Conservation (phyloP, 2,888 invertebrate species). For the Seira sanloemensis region DNA sequence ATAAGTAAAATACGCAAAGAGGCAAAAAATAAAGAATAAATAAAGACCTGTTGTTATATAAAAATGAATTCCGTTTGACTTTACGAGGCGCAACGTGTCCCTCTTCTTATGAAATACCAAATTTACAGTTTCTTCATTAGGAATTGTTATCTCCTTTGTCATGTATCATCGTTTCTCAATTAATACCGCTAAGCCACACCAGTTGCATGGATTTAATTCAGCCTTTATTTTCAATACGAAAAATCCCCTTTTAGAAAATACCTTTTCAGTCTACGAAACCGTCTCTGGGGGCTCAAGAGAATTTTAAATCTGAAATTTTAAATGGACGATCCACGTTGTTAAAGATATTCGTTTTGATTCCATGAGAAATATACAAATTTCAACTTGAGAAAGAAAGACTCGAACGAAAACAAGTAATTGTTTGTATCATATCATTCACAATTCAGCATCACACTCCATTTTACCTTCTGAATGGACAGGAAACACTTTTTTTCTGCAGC, state of each 20-base stretch:
- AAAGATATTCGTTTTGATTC: no score
- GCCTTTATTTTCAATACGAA: conserved; percentile 40
- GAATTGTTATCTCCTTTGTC: background rate
- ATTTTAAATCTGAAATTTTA: no score
- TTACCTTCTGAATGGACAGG: conserved; percentile 36
- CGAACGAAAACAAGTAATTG: conserved; percentile 29
- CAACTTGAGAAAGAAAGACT: conserved; percentile 50
- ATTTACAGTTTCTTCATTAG: background rate
- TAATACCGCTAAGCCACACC: conserved; percentile 33
- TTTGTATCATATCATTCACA: conserved; percentile 7
- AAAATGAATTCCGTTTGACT: no score
- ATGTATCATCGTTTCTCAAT: background rate
- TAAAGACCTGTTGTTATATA: no score
- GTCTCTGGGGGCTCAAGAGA: no score
- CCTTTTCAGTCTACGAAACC: no score
- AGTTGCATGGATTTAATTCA: conserved; percentile 50
- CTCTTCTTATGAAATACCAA: no score
- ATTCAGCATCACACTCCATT: conserved; percentile 30
- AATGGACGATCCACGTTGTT: no score
- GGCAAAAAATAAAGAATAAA: no score
- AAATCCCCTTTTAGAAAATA: conserved; percentile 16
- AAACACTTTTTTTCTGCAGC: conserved; percentile 2
- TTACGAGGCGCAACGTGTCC: no score
- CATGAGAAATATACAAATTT: no score
- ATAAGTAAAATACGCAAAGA: no score